Conservation (phyloP, 2,797 vertebrate species). For the Pangasius macronema region DNA sequence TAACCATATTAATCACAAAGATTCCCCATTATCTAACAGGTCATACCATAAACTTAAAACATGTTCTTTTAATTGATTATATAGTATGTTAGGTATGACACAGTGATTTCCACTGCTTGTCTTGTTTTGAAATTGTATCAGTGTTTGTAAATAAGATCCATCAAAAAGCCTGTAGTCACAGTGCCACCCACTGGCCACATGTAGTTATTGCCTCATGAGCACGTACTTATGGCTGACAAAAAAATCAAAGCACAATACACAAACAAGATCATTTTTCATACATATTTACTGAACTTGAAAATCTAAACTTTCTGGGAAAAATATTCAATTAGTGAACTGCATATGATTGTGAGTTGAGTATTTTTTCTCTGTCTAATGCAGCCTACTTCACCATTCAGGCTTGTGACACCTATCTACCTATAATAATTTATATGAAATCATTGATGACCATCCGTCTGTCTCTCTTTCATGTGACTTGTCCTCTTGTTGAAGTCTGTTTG, state of each 20-base stretch:
- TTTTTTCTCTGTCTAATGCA: background rate
- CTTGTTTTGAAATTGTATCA: background rate
- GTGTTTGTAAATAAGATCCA: background rate
- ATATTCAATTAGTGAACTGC: background rate
- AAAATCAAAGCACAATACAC: background rate
- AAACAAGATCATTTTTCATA: background rate
- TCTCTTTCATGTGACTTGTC: conserved; percentile 9
- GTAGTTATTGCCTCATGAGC: conserved; percentile 14
- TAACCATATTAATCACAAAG: background rate
- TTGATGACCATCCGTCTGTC: background rate
- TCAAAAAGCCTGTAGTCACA: background rate
- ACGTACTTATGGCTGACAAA: background rate
- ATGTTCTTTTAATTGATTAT: background rate
- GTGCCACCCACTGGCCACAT: conserved; percentile 49
- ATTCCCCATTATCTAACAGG: background rate
- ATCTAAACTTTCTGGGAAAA: background rate
- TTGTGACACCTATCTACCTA: background rate
- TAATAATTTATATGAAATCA: background rate
- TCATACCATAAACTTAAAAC: background rate
- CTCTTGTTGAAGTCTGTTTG: conserved; percentile 48
- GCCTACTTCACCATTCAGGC: background rate
- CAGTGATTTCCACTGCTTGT: background rate
- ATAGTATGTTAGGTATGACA: background rate
- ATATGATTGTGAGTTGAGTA: background rate
- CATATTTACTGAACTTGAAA: background rate